A percentile compares a stretch with the other conserved stretches of the same genome.
Evolutionary conservation across 2,113 vertebrate genomes (phyloP).

Genomic region (Grammomys surdaster): DNA sequence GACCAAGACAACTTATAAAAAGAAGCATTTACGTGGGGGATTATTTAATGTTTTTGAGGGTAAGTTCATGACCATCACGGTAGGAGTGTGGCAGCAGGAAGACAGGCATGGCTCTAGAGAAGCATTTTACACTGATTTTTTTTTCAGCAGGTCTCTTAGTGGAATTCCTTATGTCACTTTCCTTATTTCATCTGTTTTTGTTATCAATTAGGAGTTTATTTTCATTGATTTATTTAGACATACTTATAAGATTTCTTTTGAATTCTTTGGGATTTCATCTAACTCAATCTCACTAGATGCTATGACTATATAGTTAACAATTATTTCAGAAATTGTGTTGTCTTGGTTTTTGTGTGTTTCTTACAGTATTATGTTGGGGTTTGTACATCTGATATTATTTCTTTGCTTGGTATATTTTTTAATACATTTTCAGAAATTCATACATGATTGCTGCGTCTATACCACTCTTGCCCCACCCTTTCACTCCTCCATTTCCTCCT

Average conservation of each 20-base stretch:
- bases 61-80: neutral
- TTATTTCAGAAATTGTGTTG: neutral
- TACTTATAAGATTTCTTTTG: neutral
- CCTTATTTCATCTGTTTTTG: neutral
- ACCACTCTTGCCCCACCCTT: neutral
- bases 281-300: neutral
- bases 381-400: neutral
- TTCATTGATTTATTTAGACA: neutral
- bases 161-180: neutral
- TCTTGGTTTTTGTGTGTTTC: neutral
- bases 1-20: neutral
- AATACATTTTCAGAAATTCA: neutral
- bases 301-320: neutral
- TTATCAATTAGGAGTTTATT: neutral
- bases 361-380: neutral
- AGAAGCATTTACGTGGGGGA: neutral
- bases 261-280: neutral
- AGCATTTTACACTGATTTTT: neutral
- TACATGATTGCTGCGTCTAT: neutral
- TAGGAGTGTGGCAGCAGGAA: neutral
- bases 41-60: neutral
- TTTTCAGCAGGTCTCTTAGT: neutral
- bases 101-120: neutral
- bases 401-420: neutral
- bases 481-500: too few relatives aligned